Evolutionary conservation across 2,888 invertebrate genomes (phyloP).

Genomic region (Ypsolopha sequella): DNA sequence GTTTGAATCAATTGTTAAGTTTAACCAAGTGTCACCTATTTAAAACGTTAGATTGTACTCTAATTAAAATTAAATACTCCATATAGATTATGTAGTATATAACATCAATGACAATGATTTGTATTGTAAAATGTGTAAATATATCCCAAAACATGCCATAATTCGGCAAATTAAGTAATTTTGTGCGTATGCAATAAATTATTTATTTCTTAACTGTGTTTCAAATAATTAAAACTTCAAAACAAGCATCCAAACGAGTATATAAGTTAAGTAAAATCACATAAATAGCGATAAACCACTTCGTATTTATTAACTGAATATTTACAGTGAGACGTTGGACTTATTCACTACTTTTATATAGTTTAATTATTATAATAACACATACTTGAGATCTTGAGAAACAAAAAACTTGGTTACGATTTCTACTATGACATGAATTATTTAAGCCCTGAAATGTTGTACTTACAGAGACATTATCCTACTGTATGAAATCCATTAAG

Average conservation of each 20-base stretch:
- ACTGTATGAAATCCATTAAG: not conserved
- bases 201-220: constrained; percentile 19
- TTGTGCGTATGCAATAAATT: constrained; percentile 36
- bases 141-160: not conserved
- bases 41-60: too few relatives aligned
- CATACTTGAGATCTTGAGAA: not conserved
- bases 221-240: constrained; percentile 8
- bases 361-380: too few relatives aligned
- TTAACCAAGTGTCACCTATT: not conserved
- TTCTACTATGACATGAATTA: not conserved
- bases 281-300: not conserved
- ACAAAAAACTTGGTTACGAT: not conserved
- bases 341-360: not conserved
- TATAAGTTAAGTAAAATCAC: not conserved
- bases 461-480: too few relatives aligned
- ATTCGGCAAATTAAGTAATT: not conserved
- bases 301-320: not conserved
- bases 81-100: not conserved
- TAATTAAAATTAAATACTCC: not conserved
- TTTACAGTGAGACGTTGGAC: not conserved
- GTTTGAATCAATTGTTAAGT: constrained; percentile 42
- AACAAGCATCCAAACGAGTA: not conserved
- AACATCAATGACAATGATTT: not conserved
- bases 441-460: not conserved
- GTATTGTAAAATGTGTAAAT: constrained; percentile 1